Percentiles rank a stretch among this genome's conserved stretches.
These are phyloP conservation scores for Tapirus indicus DNA, from an alignment of 2,797 vertebrate genomes.

Conservation along the genomic window DNA sequence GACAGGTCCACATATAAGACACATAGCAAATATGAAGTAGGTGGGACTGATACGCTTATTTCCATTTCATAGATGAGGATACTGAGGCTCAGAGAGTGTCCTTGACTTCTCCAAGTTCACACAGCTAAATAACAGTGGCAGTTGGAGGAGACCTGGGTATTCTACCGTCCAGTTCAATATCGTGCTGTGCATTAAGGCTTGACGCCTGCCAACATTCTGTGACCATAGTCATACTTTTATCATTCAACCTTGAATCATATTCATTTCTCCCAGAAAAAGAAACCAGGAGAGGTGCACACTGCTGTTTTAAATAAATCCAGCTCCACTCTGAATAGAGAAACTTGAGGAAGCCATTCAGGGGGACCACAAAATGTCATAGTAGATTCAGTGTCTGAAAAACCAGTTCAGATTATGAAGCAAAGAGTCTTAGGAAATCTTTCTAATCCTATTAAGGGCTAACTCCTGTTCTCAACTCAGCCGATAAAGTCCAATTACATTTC, in stretches of 20 bases:
- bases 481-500: slow-evolving; percentile 72
- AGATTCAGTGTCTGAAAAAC: slow-evolving; percentile 46
- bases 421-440: slow-evolving; percentile 78
- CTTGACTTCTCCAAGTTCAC: background rate
- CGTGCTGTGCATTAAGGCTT: background rate
- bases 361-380: background rate
- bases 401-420: slow-evolving; percentile 74
- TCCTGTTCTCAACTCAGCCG: slow-evolving; percentile 75
- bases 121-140: background rate
- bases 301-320: background rate
- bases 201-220: background rate
- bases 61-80: background rate
- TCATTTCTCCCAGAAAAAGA: slow-evolving; percentile 33
- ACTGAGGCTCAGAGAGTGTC: background rate
- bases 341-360: slow-evolving; percentile 53
- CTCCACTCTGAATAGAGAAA: slow-evolving; percentile 6
- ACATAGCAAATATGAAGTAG: background rate
- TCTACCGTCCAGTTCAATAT: background rate
- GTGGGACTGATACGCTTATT: background rate
- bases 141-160: background rate
- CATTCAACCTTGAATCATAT: background rate
- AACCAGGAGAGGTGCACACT: background rate
- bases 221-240: background rate
- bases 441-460: slow-evolving; percentile 81
- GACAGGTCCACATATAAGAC: background rate